Base-by-base conservation (phyloP, 2,113 vertebrate species). In the Propithecus coquereli region DNA sequence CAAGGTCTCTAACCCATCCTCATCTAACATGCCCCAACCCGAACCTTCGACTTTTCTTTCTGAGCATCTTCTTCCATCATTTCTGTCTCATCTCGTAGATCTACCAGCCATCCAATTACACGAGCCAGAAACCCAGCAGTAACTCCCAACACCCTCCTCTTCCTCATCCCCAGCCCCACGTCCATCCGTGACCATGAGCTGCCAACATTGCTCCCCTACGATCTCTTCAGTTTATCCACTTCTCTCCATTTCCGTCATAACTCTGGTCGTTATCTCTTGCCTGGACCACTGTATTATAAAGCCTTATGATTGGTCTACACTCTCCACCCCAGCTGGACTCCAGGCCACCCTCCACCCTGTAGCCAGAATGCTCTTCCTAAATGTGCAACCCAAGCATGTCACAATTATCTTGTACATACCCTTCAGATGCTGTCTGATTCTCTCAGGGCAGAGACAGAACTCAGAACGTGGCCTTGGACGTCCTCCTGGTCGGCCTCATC, bases 201-300 rank as follows among this genome's bases (percentile, higher is more conserved):
- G 3, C 11, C 16, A 5, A 0, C 20, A 8, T 37, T 1, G 11
- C 25, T 57, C n/a, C 52, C 10, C 18, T 22, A 17, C 12, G 7
- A 6, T 3, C 22, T 79, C 43, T 66, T 37, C 8, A 11, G 7
- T 11, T 45, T 77, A 3, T 17, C 25, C 47, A 4, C 34, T 12
- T 54, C 32, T 89, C 22, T 82, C 66, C 6, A 0, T 32, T 43
- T 77, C 22, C 20, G 7, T 57, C 22, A 25, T 5, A 17, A 45
- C 2, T 27, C 40, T 30, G 17, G 40, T 47, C 17, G 8, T 45
- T 54, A 7, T 34, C 47, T 43, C 22, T 37, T 43, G 22, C 45
- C 32, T 12, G 17, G 87, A 45, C 18, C 30, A 32, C 32, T 4
- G n/a, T 37, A 22, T 13, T 50, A 18, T 4, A 37, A 57, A n/a